Percentiles rank a stretch among this genome's conserved stretches.
phyloP scores from a whole-genome alignment of 2,797 vertebrate species.

The Amblyopsis hoosieri region DNA sequence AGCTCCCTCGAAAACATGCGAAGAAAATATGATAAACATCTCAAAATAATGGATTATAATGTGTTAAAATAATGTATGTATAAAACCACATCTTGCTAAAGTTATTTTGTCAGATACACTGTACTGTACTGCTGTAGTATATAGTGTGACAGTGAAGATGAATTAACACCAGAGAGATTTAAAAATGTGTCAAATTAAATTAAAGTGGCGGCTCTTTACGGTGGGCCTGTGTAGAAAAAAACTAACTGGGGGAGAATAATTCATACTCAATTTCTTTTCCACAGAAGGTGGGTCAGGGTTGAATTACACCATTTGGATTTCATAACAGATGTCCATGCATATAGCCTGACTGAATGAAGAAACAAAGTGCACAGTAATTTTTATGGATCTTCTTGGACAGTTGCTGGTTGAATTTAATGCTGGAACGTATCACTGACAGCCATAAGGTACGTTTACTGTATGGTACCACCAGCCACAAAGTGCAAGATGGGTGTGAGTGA shows the following conservation, averaged over 20 bases:
- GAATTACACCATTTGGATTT: conserved; percentile 81
- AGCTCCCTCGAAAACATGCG: conserved; percentile 11
- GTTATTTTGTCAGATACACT: not conserved
- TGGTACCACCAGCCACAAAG: conserved; percentile 69
- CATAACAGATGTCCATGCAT: conserved; percentile 76
- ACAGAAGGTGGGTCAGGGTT: conserved; percentile 77
- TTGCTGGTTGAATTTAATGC: conserved; percentile 64
- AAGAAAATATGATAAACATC: conserved; percentile 1
- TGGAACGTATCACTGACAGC: conserved; percentile 79
- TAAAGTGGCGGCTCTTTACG: conserved; percentile 68
- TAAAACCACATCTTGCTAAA: no score
- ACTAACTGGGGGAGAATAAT: conserved; percentile 75
- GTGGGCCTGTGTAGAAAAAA: conserved; percentile 64
- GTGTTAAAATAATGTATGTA: no score
- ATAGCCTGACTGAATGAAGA: conserved; percentile 81
- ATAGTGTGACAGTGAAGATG: no score
- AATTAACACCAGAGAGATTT: conserved; percentile 47
- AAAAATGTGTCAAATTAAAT: conserved; percentile 79
- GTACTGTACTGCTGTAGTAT: no score
- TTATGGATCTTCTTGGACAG: conserved; percentile 72
- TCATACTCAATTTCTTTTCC: conserved; percentile 72
- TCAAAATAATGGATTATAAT: no score
- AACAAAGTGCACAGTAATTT: conserved; percentile 73
- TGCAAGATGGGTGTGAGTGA: conserved; percentile 66
- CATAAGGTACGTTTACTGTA: conserved; percentile 71